A percentile compares a stretch with the other conserved stretches of the same genome.
Conservation (phyloP, 1,140 invertebrate species). For the Laodelphax striatellus region DNA sequence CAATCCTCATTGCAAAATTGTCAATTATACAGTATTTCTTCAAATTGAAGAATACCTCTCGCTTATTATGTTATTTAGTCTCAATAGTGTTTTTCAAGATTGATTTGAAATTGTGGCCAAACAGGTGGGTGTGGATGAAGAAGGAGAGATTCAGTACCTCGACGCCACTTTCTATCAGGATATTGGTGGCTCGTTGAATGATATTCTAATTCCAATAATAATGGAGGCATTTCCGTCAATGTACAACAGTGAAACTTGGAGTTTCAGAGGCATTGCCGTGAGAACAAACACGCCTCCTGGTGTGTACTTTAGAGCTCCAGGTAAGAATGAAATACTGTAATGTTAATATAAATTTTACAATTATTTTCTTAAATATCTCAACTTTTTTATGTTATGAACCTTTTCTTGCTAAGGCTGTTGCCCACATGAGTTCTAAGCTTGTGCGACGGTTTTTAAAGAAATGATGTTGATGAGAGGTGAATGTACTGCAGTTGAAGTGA, state of each 20-base stretch:
- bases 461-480: no score
- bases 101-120: background rate
- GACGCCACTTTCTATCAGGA: conserved; percentile 48
- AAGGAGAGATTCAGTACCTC: conserved; percentile 53
- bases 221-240: conserved; percentile 35
- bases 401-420: no score
- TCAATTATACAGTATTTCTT: no score
- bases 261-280: conserved; percentile 37
- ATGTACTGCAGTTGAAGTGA: no score
- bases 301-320: conserved; percentile 45
- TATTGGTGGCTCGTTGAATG: conserved; percentile 45
- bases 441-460: no score
- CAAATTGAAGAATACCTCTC: no score
- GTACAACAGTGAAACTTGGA: conserved; percentile 43
- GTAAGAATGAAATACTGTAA: conserved; percentile 30
- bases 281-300: conserved; percentile 48
- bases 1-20: no score
- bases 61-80: no score
- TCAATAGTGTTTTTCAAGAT: background rate
- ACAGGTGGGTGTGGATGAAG: conserved; percentile 44
- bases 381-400: no score
- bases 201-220: conserved; percentile 33
- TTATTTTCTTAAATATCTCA: no score
- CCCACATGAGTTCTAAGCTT: no score
- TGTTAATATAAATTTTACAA: no score